These are phyloP conservation scores for Chrysolina oricalcia DNA, from an alignment of 2,888 invertebrate species.

Conservation along the genomic window DNA sequence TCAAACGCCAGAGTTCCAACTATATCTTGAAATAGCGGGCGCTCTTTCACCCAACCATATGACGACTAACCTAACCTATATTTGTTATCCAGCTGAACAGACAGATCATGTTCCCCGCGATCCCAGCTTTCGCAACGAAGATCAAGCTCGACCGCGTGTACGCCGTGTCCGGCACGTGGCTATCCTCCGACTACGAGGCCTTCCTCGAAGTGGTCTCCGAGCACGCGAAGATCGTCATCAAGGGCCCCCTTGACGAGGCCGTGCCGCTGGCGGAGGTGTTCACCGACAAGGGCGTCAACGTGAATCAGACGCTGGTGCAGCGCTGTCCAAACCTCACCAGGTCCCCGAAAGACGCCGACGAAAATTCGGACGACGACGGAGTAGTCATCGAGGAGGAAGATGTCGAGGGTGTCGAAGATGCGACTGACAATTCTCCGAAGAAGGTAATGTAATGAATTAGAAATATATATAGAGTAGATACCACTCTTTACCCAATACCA, in stretches of 20 bases:
- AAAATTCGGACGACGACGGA: constrained; percentile 43
- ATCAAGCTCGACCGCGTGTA: constrained; percentile 75
- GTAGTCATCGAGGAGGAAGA: constrained; percentile 48
- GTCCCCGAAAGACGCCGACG: not conserved
- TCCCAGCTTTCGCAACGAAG: constrained; percentile 80
- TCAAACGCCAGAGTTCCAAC: too few species aligned
- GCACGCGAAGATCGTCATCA: constrained; percentile 69
- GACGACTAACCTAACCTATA: too few species aligned
- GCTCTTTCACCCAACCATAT: too few species aligned
- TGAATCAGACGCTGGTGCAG: constrained; percentile 72
- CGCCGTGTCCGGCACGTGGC: constrained; percentile 71
- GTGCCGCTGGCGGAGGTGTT: constrained; percentile 61
- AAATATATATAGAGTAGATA: too few species aligned
- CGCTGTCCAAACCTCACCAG: constrained; percentile 59
- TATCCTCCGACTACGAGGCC: constrained; percentile 75
- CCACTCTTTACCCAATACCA: too few species aligned
- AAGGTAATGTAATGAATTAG: too few species aligned
- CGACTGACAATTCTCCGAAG: not conserved
- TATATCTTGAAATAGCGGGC: too few species aligned
- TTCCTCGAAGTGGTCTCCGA: constrained; percentile 77
- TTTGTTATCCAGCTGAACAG: constrained; percentile 72
- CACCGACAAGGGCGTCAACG: constrained; percentile 50
- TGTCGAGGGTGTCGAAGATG: constrained; percentile 24
- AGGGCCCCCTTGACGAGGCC: constrained; percentile 61
- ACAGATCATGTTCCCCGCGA: constrained; percentile 76